These are phyloP conservation scores for Epirrhoe alternata DNA, from an alignment of 2,888 invertebrate species.

Conservation along the genomic window DNA sequence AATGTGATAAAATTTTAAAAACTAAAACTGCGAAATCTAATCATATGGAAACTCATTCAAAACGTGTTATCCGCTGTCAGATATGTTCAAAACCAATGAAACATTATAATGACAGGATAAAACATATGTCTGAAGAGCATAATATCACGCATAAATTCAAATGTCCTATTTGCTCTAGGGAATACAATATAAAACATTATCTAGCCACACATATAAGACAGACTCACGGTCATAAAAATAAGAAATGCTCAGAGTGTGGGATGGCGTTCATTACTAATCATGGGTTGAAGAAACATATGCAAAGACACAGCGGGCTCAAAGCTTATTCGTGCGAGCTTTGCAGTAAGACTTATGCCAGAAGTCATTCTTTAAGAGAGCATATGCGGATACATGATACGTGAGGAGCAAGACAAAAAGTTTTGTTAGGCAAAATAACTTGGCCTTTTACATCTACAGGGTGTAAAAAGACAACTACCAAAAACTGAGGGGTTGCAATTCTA, in stretches of 20 bases:
- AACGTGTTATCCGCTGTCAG: conserved; percentile 69
- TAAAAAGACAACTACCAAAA: too few relatives aligned
- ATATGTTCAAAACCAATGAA: conserved; percentile 75
- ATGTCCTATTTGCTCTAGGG: conserved; percentile 67
- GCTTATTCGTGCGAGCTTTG: conserved; percentile 52
- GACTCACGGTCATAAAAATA: conserved; percentile 76
- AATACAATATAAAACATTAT: conserved; percentile 75
- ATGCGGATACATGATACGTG: conserved; percentile 24
- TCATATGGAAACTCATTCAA: conserved; percentile 73
- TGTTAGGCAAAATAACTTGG: too few relatives aligned
- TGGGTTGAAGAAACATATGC: conserved; percentile 63
- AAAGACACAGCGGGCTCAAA: conserved; percentile 59
- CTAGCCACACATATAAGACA: conserved; percentile 74
- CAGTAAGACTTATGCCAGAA: conserved; percentile 20
- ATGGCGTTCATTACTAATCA: conserved; percentile 62
- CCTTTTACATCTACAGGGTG: too few relatives aligned
- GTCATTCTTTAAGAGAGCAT: conserved; percentile 25
- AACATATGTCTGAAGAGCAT: conserved; percentile 75
- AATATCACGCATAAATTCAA: conserved; percentile 72
- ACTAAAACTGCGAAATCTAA: conserved; percentile 70
- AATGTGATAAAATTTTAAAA: conserved; percentile 70
- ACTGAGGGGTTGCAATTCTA: too few relatives aligned
- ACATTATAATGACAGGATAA: conserved; percentile 74
- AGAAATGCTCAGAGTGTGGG: conserved; percentile 62
- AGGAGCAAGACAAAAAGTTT: neutral